phyloP scores from a whole-genome alignment of 2,888 invertebrate genomes.

The Drosophila hawaiiensis region DNA sequence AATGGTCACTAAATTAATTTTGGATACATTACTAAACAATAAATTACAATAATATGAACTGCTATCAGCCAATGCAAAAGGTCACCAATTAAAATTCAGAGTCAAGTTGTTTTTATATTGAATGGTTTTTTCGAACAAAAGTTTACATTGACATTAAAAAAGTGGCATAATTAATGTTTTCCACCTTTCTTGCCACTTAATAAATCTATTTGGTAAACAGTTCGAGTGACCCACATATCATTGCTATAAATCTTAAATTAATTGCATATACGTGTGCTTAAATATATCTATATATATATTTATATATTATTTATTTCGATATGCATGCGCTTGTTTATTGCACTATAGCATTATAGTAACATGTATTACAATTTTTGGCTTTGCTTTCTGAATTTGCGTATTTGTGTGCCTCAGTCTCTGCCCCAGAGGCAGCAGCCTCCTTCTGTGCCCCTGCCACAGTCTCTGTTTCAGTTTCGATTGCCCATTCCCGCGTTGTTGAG shows the following conservation, averaged over 20 bases:
- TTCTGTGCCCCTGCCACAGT: not conserved
- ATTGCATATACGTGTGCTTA: not conserved
- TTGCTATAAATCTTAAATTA: slow-evolving; percentile 6
- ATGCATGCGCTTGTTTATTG: slow-evolving; percentile 7
- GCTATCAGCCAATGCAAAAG: no score
- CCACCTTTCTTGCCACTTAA: not conserved
- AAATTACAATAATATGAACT: not conserved
- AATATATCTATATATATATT: not conserved
- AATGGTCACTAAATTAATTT: not conserved
- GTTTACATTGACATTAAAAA: not conserved
- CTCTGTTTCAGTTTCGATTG: not conserved
- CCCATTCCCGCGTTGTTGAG: slow-evolving; percentile 43
- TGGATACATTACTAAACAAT: not conserved
- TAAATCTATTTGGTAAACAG: slow-evolving; percentile 1
- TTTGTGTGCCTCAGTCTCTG: slow-evolving; percentile 13
- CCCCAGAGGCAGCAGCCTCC: not conserved
- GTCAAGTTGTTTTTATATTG: not conserved
- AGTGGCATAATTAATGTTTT: not conserved
- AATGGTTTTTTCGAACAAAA: not conserved
- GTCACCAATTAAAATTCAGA: not conserved
- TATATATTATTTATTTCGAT: slow-evolving; percentile 12
- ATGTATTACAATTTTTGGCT: slow-evolving; percentile 37
- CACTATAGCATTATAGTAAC: slow-evolving; percentile 28
- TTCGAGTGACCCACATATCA: not conserved
- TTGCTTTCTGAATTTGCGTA: slow-evolving; percentile 48